A percentile compares a stretch with the other conserved stretches of the same genome.
Evolutionary conservation across 2,888 invertebrate species (phyloP).

Genomic region (Dryomyza anilis): DNA sequence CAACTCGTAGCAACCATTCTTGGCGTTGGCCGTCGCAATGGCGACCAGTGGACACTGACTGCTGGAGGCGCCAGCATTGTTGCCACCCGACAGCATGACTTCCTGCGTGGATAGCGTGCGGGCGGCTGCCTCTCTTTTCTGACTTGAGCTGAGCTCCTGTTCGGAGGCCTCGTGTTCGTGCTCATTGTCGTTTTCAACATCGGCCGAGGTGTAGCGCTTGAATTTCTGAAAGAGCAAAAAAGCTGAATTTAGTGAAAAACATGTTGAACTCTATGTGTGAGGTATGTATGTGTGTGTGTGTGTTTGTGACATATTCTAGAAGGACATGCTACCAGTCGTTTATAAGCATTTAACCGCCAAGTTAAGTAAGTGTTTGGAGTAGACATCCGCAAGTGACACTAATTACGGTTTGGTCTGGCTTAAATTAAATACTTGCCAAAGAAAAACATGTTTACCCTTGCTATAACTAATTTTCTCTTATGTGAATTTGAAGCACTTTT

Average conservation of each 20-base stretch:
- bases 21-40: slow-evolving; percentile 37
- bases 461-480: no score
- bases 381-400: no score
- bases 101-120: slow-evolving; percentile 56
- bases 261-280: no score
- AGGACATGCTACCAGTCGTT: no score
- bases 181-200: slow-evolving; percentile 51
- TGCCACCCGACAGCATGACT: slow-evolving; percentile 48
- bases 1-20: slow-evolving; percentile 53
- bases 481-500: no score
- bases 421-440: no score
- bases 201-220: slow-evolving; percentile 54
- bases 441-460: no score
- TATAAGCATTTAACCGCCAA: no score
- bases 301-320: neutral
- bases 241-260: neutral
- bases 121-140: slow-evolving; percentile 45
- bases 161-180: slow-evolving; percentile 53
- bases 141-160: slow-evolving; percentile 51
- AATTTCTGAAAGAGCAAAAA: slow-evolving; percentile 47
- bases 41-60: slow-evolving; percentile 48
- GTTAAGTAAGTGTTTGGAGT: no score
- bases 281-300: neutral
- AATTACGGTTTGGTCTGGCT: no score
- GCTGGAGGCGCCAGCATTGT: slow-evolving; percentile 32